A percentile compares a stretch with the other conserved stretches of the same genome.
Conservation (phyloP, 1,140 invertebrate genomes). For the Drosophila nannoptera region DNA sequence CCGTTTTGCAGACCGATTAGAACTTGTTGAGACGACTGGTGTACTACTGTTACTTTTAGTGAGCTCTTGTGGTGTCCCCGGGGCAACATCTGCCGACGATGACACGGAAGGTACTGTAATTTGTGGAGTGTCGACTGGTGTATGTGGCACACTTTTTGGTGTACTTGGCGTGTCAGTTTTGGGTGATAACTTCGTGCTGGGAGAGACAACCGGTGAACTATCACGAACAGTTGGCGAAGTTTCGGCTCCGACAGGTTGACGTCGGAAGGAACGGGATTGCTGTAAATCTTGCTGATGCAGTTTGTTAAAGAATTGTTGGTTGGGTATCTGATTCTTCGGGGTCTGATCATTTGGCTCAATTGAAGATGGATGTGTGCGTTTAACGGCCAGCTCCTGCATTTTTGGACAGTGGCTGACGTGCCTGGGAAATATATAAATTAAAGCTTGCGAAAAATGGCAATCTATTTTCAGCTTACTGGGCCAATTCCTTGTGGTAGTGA, state of each 20-base stretch:
- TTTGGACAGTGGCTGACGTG: conserved; percentile 89
- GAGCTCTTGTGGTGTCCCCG: neutral
- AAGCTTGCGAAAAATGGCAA: neutral
- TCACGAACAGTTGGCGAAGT: conserved; percentile 33
- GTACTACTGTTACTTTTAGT: neutral
- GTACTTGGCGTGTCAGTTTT: conserved; percentile 8
- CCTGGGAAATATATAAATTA: conserved; percentile 35
- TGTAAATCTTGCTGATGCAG: conserved; percentile 74
- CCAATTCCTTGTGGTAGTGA: conserved; percentile 91
- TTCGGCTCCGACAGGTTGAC: conserved; percentile 27
- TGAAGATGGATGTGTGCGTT: conserved; percentile 84
- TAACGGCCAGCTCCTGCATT: conserved; percentile 90
- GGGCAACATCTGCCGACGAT: conserved; percentile 4
- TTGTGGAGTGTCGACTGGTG: neutral
- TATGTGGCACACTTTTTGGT: conserved; percentile 1
- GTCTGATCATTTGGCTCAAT: conserved; percentile 79
- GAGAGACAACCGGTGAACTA: conserved; percentile 28
- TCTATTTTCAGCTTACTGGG: conserved; percentile 79
- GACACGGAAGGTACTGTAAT: neutral
- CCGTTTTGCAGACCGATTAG: conserved; percentile 42
- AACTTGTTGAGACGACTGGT: neutral
- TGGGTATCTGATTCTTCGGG: conserved; percentile 80
- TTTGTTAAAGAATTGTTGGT: conserved; percentile 78
- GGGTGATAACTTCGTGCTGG: conserved; percentile 13
- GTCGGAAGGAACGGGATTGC: conserved; percentile 56